Evolutionary conservation across 2,797 vertebrate genomes (phyloP), one percentile per base, ranked within the genome.

Genomic region (Morus bassanus): DNA sequence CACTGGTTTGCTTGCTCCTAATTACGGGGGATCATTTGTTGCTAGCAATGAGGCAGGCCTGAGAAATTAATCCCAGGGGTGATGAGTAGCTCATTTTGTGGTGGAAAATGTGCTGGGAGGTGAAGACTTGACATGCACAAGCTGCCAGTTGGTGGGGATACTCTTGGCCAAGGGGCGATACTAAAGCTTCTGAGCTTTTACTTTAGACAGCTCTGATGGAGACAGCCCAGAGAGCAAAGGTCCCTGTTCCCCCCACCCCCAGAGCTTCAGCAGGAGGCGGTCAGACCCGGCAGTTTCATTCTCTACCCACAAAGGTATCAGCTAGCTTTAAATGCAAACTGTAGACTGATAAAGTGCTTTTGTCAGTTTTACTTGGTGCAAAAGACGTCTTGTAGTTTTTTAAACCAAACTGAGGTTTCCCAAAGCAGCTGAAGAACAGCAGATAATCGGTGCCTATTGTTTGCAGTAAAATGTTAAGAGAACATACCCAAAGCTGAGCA

Each of bases 181-280:
- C 3, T 48, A 53, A 53, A 60, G 3, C 25, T 87, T 45, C 63
- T 30, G 60, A 57, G 24, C 37, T 56, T 64, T 45, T 56, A 37
- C 35, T 82, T 51, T 46, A 63, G 25, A 14, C 18, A 19, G 18
- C 37, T 91, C 35, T 53, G 65, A 39, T 13, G 18, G 27, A 83
- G 13, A 12, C 54, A 77, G 18, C 41, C 19, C 6, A 0, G 0
- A 50, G 13, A 30, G 15, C 33, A 28, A 33, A 78, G 35, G 18
- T 50, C 30, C 33, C 33, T 0, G 1, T 21, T 17, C 3, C 8
- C 24, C 3, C 9, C 23, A 4, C 35, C 3, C 1, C 1, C 8
- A 82, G 24, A 84, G 24, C 57, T 67, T 43, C 51, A 41, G 45
- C 1, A 0, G 43, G 50, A 37, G 35, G 25, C 59, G 35, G 7